A percentile compares a stretch with the other conserved stretches of the same genome.
Evolutionary conservation across 23 tunicate genomes (phyloP).

Genomic region (Phallusia fumigata): DNA sequence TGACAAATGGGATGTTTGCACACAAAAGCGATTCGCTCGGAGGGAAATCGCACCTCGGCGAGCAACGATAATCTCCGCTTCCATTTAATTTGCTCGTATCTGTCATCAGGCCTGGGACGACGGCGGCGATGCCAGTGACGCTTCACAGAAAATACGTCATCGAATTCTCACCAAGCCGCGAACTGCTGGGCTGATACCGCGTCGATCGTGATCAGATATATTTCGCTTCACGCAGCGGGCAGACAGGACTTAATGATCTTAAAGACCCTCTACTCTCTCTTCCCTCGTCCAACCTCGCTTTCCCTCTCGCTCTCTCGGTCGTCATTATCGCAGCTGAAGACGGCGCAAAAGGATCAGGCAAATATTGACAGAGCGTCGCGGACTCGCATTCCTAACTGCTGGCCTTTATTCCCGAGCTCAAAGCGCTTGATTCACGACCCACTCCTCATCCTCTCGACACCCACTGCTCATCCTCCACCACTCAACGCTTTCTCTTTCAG

Average conservation of each 20-base stretch:
- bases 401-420: background rate
- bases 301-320: background rate
- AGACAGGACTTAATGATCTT: background rate
- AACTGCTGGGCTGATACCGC: background rate
- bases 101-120: too few species aligned
- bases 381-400: background rate
- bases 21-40: too few species aligned
- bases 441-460: background rate
- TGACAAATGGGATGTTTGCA: too few species aligned
- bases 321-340: conserved; percentile 14
- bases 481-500: background rate
- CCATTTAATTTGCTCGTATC: too few species aligned
- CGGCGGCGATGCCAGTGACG: too few species aligned
- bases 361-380: background rate
- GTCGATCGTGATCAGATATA: background rate
- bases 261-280: background rate
- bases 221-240: background rate
- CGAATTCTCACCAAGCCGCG: conserved; percentile 1
- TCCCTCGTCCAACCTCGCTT: background rate
- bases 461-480: background rate
- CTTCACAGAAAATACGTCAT: background rate
- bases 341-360: conserved; percentile 10
- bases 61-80: too few species aligned
- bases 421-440: background rate
- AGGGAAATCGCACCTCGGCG: too few species aligned